Evolutionary conservation across 2,113 vertebrate species (phyloP), one percentile per base, ranked within the genome.

Genomic region (Todiramphus chloris): DNA sequence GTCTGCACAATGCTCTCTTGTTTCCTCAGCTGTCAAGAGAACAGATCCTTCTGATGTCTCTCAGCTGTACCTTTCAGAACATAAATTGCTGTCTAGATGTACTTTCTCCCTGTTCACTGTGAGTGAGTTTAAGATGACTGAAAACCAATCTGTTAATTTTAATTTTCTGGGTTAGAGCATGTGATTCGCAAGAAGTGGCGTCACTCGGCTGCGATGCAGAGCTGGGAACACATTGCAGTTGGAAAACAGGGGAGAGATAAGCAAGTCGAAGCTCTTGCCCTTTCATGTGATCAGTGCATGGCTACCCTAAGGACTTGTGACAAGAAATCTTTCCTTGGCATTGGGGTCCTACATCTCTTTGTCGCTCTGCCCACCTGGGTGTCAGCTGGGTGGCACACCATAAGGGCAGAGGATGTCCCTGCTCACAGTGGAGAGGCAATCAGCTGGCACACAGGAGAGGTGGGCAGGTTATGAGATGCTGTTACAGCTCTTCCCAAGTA

Each of bases 231-330:
- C 27, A 48, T 16, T 60, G 10, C n/a, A 50, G 13, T 48, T 41
- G 76, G 15, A 13, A 73, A 62, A 76, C 9, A 35, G 4, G 8
- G 7, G 19, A 62, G 33, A 76, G 17, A 72, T 44, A 76, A 53
- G 24, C 67, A 77, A 16, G 5, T 60, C 33, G 79, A 93, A 74
- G 10, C 18, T 86, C 59, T 50, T 59, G 25, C n/a, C 31, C 16
- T 88, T 72, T 41, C 10, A 1, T 16, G 12, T 53, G 39, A 46
- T 60, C 53, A 60, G n/a, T 4, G 3, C 46, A n/a, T 37, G 37
- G 10, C 19, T 55, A 27, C 31, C 6, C 19, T 55, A 44, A 64
- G 35, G 27, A 56, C 79, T 91, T 0, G 0, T 67, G 46, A 59
- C 16, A 53, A 69, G 37, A 55, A 53, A 72, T 84, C 17, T 13